Evolutionary conservation across 1,140 invertebrate species (phyloP).

Genomic region (Stegodyphus dumicola): DNA sequence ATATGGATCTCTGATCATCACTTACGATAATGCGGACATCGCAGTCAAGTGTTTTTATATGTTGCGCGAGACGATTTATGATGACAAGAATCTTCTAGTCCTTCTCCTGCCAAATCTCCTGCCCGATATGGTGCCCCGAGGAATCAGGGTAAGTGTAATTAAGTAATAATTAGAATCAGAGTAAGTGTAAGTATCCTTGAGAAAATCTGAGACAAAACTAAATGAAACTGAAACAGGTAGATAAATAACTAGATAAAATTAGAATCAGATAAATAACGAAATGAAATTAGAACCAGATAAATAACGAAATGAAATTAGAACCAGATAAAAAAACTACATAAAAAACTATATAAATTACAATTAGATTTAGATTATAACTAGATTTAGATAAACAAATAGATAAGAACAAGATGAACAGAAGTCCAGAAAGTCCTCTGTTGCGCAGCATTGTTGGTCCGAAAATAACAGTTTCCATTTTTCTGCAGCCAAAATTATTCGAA

Average conservation of each 20-base stretch:
- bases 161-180: no score
- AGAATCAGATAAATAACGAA: not conserved
- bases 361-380: no score
- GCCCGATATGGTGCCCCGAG: slow-evolving; percentile 85
- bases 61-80: slow-evolving; percentile 90
- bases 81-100: slow-evolving; percentile 98
- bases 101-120: slow-evolving; percentile 97
- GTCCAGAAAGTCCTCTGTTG: no score
- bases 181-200: slow-evolving; percentile 69
- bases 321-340: not conserved
- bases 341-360: no score
- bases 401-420: no score
- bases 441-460: no score
- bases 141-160: slow-evolving; percentile 73
- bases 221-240: not conserved
- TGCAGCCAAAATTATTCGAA: no score
- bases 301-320: not conserved
- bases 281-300: not conserved
- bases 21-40: slow-evolving; percentile 94
- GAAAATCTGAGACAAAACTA: not conserved
- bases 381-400: no score
- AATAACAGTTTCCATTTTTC: no score
- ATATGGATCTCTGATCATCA: slow-evolving; percentile 98
- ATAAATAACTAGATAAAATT: not conserved
- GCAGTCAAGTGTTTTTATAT: slow-evolving; percentile 94